Evolutionary conservation across 2,113 vertebrate species (phyloP).

Genomic region (Okapia johnstoni): DNA sequence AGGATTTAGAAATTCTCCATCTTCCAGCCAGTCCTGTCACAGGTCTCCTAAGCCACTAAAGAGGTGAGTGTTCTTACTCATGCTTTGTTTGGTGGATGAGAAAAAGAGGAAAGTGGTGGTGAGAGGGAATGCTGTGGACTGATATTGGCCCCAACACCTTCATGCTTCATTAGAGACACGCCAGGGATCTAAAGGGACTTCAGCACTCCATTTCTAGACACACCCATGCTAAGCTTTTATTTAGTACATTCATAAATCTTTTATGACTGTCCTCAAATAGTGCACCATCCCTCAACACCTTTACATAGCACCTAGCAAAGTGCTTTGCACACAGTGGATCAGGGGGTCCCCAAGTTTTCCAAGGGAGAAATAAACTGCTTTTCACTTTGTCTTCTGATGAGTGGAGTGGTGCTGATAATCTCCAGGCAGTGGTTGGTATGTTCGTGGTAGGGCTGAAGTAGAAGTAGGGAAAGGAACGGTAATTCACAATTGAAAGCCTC

Average conservation of each 20-base stretch:
- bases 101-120: neutral
- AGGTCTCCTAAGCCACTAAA: neutral
- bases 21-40: neutral
- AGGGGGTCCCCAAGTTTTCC: neutral
- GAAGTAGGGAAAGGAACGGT: neutral
- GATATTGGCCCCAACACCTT: neutral
- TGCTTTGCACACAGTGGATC: neutral
- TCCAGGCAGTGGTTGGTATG: neutral
- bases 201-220: neutral
- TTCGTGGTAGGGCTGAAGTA: neutral
- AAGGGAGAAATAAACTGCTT: neutral
- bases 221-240: slow-evolving; percentile 26
- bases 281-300: slow-evolving; percentile 17
- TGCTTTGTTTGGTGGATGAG: neutral
- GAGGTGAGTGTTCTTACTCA: neutral
- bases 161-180: slow-evolving; percentile 46
- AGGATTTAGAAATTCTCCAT: neutral
- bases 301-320: slow-evolving; percentile 33
- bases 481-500: neutral
- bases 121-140: neutral
- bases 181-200: neutral
- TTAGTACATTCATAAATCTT: slow-evolving; percentile 59
- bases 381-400: neutral
- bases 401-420: neutral
- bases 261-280: slow-evolving; percentile 16